Conservation (phyloP, 2,797 vertebrate species). For the Hylomyscus alleni region DNA sequence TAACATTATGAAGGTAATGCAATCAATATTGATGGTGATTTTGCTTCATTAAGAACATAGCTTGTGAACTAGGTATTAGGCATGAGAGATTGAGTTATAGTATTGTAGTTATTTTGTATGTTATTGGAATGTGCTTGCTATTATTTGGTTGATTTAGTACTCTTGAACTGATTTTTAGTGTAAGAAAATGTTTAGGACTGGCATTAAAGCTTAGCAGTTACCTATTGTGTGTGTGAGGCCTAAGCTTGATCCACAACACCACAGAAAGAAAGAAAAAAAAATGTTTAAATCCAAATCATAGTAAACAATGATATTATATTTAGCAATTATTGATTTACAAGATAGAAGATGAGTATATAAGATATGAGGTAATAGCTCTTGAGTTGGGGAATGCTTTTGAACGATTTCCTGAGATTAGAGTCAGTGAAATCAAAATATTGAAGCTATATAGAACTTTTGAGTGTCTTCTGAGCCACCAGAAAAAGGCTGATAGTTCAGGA, state of each 20-base stretch:
- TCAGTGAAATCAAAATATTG: not conserved
- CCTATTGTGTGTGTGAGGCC: not conserved
- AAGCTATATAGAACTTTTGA: slow-evolving; percentile 1
- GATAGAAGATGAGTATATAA: not conserved
- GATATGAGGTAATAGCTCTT: not conserved
- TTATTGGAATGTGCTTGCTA: slow-evolving; percentile 52
- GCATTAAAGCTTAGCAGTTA: not conserved
- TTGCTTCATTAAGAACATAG: slow-evolving; percentile 48
- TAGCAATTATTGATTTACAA: not conserved
- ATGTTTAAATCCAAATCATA: slow-evolving; percentile 43
- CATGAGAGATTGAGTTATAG: not conserved
- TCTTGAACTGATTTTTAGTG: slow-evolving; percentile 69
- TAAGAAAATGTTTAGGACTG: slow-evolving; percentile 46
- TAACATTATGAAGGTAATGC: slow-evolving; percentile 96
- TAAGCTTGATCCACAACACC: not conserved
- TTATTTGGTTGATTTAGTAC: slow-evolving; percentile 55
- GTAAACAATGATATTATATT: slow-evolving; percentile 56
- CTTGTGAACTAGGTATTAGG: not conserved
- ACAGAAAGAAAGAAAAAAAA: not conserved
- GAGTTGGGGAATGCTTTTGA: not conserved
- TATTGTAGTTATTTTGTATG: not conserved
- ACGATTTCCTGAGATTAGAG: not conserved
- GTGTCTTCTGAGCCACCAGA: not conserved
- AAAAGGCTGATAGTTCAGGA: not conserved
- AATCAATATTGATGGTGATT: slow-evolving; percentile 18